Conservation (phyloP, 2,797 vertebrate species). For the Microchirus variegatus region DNA sequence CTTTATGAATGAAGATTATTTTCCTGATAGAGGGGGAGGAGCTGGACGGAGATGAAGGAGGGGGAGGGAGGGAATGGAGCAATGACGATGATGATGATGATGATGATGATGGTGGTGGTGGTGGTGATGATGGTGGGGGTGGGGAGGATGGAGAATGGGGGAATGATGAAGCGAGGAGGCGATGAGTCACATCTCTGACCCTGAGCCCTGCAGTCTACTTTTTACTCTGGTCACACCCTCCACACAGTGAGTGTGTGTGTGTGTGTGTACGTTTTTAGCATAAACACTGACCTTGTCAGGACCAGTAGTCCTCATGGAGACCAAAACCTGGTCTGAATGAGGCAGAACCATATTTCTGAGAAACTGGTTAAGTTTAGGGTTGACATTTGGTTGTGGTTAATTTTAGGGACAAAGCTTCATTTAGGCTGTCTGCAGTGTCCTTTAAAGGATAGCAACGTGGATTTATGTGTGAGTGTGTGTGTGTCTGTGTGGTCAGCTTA, state of each 20-base stretch:
- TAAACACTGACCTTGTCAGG: too few relatives aligned
- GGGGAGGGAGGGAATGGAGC: slow-evolving; percentile 34
- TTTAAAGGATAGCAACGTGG: too few relatives aligned
- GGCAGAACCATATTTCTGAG: too few relatives aligned
- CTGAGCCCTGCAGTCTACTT: slow-evolving; percentile 66
- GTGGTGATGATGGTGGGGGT: slow-evolving; percentile 30
- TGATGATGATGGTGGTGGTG: slow-evolving; percentile 30
- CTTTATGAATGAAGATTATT: slow-evolving; percentile 68
- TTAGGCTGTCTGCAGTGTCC: too few relatives aligned
- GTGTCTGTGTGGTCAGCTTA: slow-evolving; percentile 29
- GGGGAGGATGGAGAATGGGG: slow-evolving; percentile 18
- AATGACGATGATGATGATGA: slow-evolving; percentile 30
- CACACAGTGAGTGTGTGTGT: slow-evolving; percentile 13
- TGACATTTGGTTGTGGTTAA: too few relatives aligned
- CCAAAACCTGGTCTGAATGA: too few relatives aligned
- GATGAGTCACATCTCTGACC: slow-evolving; percentile 80
- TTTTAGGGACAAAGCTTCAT: too few relatives aligned
- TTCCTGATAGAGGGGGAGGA: slow-evolving; percentile 52
- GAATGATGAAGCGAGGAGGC: slow-evolving; percentile 45
- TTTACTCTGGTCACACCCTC: slow-evolving; percentile 59
- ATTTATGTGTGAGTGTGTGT: too few relatives aligned
- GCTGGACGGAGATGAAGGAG: slow-evolving; percentile 46
- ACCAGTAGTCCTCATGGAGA: too few relatives aligned
- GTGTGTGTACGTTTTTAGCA: slow-evolving; percentile 15
- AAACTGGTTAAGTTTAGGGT: too few relatives aligned